Evolutionary conservation across 2,113 vertebrate species (phyloP), one percentile per base, ranked within the genome.

Genomic region (Elachura formosa): DNA sequence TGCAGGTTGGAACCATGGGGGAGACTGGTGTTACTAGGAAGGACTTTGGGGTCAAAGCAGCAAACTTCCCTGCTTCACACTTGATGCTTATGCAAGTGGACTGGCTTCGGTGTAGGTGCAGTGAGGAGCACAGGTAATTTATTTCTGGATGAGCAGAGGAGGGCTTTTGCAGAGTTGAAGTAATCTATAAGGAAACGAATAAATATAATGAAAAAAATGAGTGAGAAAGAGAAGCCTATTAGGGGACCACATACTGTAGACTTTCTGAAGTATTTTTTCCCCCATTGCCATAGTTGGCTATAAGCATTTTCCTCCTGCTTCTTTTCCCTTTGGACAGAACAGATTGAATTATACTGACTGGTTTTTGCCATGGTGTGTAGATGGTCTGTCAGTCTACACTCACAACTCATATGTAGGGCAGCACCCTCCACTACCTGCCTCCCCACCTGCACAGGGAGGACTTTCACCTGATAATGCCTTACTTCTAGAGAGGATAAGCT

Each of bases 1-100:
- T 78, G 86, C 34, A 29, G 86, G 92, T 66, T 24, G 28, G 93
- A 96, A 95, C 80, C 87, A 59, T 1, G 11, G 31, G 69, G 88
- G 41, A 95, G 84, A 96, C 54, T 82, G 77, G 45, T 94, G 87
- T 96, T 95, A 84, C n/a, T 22, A n/a, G 86, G 84, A 94, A 72
- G 76, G 69, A 77, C 68, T 7, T 46, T 26, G 89, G 79, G 92
- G 96, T 94, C 51, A 85, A 78, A 93, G 81, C 80, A 89, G 64
- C 64, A 74, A 90, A 82, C 71, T 51, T 54, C 55, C 33, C 38
- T 62, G 69, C 34, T 94, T 74, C 84, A 93, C 33, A 6, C 61
- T 91, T 75, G 86, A 49, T 64, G 40, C 12, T 62, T 72, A 66
- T 26, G 72, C 96, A 93, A 85, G 31, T 15, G 84, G 34, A 29